Conservation (phyloP, 1,140 invertebrate genomes). For the Drosophila truncata region DNA sequence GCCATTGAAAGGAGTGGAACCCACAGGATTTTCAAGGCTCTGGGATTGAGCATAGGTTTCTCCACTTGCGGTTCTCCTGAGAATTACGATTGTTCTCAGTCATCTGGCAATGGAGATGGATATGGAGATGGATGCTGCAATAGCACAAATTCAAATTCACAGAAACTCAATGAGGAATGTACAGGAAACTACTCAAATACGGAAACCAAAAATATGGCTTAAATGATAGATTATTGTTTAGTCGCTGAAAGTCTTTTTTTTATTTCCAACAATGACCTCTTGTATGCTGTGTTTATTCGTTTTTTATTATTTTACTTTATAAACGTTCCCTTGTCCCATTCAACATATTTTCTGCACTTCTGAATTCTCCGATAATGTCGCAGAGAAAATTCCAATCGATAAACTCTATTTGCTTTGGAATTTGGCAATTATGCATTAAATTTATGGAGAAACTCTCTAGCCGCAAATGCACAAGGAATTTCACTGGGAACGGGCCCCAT, state of each 20-base stretch:
- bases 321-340: not conserved
- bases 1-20: conserved; percentile 39
- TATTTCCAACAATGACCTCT: not conserved
- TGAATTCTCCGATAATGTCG: conserved; percentile 1
- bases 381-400: conserved; percentile 45
- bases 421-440: conserved; percentile 67
- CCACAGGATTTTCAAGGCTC: conserved; percentile 12
- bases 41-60: conserved; percentile 1
- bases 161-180: too few species aligned
- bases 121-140: not conserved
- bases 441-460: conserved; percentile 57
- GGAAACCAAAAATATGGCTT: not conserved
- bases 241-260: not conserved
- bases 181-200: not conserved
- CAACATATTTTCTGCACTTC: not conserved
- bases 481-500: conserved; percentile 24
- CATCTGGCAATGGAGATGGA: not conserved
- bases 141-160: conserved; percentile 5
- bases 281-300: not conserved
- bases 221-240: not conserved
- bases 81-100: not conserved
- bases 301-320: too few species aligned
- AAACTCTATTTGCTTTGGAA: conserved; percentile 30
- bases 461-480: conserved; percentile 55
- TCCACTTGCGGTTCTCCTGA: not conserved